Percentiles rank a stretch among this genome's conserved stretches.
phyloP scores from a whole-genome alignment of 1,140 invertebrate genomes.

The Trypoxylus dichotomus region DNA sequence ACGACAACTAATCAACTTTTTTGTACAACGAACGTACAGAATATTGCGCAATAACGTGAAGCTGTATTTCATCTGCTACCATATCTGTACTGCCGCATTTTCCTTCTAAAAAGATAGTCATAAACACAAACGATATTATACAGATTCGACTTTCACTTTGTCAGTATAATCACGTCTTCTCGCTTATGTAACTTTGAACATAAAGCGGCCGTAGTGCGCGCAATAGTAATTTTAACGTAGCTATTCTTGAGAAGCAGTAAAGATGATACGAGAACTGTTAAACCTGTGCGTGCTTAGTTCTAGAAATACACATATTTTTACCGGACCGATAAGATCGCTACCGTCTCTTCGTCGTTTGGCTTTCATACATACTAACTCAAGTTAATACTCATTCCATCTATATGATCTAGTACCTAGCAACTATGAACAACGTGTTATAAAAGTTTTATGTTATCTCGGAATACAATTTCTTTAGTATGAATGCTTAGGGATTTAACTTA shows the following conservation, averaged over 20 bases:
- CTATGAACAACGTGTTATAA: not conserved
- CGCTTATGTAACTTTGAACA: not conserved
- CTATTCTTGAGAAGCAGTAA: not conserved
- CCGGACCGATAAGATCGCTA: not conserved
- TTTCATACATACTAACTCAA: no score
- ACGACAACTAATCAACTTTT: not conserved
- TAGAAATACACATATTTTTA: not conserved
- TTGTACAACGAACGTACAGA: not conserved
- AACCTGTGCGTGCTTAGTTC: not conserved
- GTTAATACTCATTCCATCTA: no score
- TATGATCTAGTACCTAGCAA: not conserved
- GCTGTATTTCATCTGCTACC: not conserved
- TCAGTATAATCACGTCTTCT: not conserved
- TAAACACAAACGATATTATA: not conserved
- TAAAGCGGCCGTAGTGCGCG: not conserved
- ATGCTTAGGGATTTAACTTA: no score
- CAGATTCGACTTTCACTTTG: constrained; percentile 2
- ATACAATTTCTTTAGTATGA: no score
- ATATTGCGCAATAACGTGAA: not conserved
- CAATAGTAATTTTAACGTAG: not conserved
- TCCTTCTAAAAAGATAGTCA: not conserved
- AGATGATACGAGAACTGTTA: not conserved
- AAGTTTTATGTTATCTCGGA: no score
- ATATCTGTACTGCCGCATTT: not conserved
- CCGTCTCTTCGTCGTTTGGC: not conserved